Evolutionary conservation across 2,797 vertebrate genomes (phyloP), one percentile per base, ranked within the genome.

Genomic region (Mionectes olivaceus): DNA sequence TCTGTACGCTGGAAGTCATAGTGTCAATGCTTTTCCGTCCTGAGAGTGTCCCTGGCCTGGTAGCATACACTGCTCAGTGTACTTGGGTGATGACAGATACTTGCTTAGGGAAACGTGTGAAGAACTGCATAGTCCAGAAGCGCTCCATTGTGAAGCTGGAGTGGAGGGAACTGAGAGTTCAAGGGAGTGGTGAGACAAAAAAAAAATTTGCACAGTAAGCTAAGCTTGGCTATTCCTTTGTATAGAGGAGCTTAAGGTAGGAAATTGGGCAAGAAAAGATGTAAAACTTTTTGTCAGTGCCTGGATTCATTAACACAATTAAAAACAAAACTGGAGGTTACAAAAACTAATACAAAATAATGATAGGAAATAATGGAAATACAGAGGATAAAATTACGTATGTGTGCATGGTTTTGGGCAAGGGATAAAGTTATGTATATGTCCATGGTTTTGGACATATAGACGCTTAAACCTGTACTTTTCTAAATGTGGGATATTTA

Each of bases 91-190:
- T 41, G 23, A 10, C 25, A 79, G 30, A 37, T 4, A 6, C n/a
- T 65, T 4, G 0, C 27, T 50, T 6, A 50, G 27, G 27, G 35
- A 76, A 13, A 32, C 53, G 10, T 22, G 7, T 6, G 24, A 56
- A 22, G 12, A 32, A 46, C 19, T 76, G 4, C 19, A 22, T 37
- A 32, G 16, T 44, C 25, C 32, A 32, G 33, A 17, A 64, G 4
- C 23, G 3, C 8, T 53, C 17, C 15, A 5, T 3, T 35, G 15
- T 1, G 3, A 56, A 44, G 14, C 1, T 41, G 33, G 23, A 33
- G 30, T 35, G 7, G 24, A 47, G 11, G 55, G 19, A 81, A 22
- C 7, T 15, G 35, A 46, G 7, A 18, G 2, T 22, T 33, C 27
- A 37, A 70, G 13, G 32, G 2, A 55, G 14, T 19, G 23, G 6